phyloP scores from a whole-genome alignment of 2,888 invertebrate species.

The Cryptophagus acutangulus region DNA sequence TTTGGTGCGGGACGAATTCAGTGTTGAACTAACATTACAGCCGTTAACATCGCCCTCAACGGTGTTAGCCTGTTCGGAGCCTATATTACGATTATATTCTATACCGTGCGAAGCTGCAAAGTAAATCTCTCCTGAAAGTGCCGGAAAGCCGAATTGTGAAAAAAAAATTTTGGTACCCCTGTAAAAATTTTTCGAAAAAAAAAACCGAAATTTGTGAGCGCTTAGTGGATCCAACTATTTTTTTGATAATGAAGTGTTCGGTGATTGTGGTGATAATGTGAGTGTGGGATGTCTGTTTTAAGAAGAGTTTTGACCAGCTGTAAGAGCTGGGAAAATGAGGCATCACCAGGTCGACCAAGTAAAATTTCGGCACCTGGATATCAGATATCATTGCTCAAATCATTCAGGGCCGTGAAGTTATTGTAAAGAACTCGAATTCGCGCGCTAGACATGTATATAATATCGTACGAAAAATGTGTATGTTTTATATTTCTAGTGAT shows the following conservation, averaged over 20 bases:
- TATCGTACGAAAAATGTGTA: slow-evolving; percentile 49
- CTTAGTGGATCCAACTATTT: too few species aligned
- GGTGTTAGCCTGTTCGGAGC: slow-evolving; percentile 1
- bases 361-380: slow-evolving; percentile 38
- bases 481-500: slow-evolving; percentile 48
- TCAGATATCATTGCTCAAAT: slow-evolving; percentile 35
- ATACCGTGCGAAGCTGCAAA: not conserved
- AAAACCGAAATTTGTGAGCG: too few species aligned
- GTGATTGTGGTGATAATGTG: slow-evolving; percentile 20
- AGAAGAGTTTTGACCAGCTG: slow-evolving; percentile 26
- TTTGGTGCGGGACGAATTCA: slow-evolving; percentile 36
- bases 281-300: slow-evolving; percentile 27
- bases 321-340: slow-evolving; percentile 40
- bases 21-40: slow-evolving; percentile 45
- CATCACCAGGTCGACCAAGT: slow-evolving; percentile 35
- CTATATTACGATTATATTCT: not conserved
- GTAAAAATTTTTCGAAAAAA: too few species aligned
- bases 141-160: too few species aligned
- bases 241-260: slow-evolving; percentile 9
- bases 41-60: slow-evolving; percentile 37
- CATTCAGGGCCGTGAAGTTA: slow-evolving; percentile 36
- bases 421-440: slow-evolving; percentile 7
- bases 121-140: too few species aligned
- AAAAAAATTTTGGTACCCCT: too few species aligned
- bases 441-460: slow-evolving; percentile 45